These are phyloP conservation scores for Cyanoderma ruficeps DNA, from an alignment of 2,113 vertebrate species.

Conservation along the genomic window DNA sequence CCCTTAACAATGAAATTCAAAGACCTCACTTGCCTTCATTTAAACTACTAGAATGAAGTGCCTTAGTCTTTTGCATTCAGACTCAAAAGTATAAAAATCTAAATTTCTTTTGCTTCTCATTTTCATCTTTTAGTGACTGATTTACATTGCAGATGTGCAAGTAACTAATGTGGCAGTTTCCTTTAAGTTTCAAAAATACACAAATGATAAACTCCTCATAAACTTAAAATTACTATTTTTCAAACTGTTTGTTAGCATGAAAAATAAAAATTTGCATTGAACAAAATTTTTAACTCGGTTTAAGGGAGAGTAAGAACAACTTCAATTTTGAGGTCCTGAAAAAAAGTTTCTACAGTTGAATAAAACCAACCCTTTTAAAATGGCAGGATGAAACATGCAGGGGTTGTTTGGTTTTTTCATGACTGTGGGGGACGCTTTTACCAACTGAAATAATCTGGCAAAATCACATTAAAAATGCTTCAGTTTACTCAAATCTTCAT, in stretches of 20 bases:
- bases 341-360: background rate
- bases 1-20: background rate
- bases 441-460: background rate
- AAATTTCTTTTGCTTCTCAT: background rate
- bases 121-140: background rate
- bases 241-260: background rate
- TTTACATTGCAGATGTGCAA: background rate
- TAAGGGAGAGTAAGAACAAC: background rate
- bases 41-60: background rate
- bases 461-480: background rate
- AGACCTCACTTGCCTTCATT: background rate
- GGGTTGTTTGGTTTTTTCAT: background rate
- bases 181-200: background rate
- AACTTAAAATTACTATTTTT: background rate
- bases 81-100: background rate
- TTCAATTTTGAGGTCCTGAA: background rate
- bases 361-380: background rate
- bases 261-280: background rate
- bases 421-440: background rate
- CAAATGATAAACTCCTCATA: background rate
- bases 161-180: background rate
- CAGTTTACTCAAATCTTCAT: background rate
- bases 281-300: background rate
- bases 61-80: background rate
- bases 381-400: background rate